phyloP scores from a whole-genome alignment of 2,888 invertebrate genomes.

The Stenodema calcarata region DNA sequence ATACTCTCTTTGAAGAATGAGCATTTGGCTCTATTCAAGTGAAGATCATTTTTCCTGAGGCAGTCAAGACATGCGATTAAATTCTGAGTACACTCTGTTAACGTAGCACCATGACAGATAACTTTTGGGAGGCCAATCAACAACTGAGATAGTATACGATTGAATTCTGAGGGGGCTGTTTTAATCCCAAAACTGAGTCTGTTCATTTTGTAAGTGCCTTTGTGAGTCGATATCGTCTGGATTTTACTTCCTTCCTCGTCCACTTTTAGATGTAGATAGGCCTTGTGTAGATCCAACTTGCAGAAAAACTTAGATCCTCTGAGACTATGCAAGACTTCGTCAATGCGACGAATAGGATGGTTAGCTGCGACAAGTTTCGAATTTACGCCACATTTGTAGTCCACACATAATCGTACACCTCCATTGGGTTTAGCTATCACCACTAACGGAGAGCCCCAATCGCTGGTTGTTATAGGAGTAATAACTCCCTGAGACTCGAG shows the following conservation, averaged over 20 bases:
- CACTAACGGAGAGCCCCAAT: constrained; percentile 36
- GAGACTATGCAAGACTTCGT: constrained; percentile 47
- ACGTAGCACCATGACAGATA: constrained; percentile 19
- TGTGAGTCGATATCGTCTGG: constrained; percentile 24
- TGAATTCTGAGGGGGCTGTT: constrained; percentile 54
- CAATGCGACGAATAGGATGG: constrained; percentile 53
- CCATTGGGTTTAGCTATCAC: constrained; percentile 35
- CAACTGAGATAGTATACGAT: constrained; percentile 45
- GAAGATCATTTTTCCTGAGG: constrained; percentile 40
- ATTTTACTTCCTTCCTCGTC: constrained; percentile 25
- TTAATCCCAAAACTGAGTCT: constrained; percentile 50
- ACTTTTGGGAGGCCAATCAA: constrained; percentile 48
- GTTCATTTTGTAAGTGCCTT: constrained; percentile 34
- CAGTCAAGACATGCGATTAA: neutral
- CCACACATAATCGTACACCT: constrained; percentile 24
- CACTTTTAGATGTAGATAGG: constrained; percentile 16
- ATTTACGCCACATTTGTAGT: constrained; percentile 32
- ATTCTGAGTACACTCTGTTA: constrained; percentile 26
- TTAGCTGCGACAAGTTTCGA: constrained; percentile 53
- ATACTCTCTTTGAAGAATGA: constrained; percentile 31
- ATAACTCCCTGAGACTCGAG: constrained; percentile 31
- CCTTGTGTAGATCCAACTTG: constrained; percentile 35
- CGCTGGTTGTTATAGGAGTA: constrained; percentile 43
- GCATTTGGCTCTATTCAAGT: constrained; percentile 52
- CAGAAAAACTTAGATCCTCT: constrained; percentile 35